Evolutionary conservation across 2,797 vertebrate species (phyloP), one percentile per base, ranked within the genome.

Genomic region (Phoebastria nigripes): DNA sequence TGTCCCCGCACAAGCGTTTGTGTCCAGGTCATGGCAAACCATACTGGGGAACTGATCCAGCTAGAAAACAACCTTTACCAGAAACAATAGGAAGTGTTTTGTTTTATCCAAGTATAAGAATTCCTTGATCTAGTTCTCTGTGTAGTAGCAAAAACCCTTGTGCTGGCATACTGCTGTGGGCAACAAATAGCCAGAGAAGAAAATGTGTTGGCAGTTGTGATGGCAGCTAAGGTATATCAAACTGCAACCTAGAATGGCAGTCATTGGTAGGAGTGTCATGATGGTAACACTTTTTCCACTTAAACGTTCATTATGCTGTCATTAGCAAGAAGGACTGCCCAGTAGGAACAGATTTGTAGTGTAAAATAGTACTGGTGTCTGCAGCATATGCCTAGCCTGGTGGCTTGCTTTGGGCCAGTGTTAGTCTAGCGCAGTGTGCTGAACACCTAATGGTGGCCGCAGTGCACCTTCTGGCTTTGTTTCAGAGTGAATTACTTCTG

Each of bases 81-180:
- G 77, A 67, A 86, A 80, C 47, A 66, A 81, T 78, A 82, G 42
- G 20, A 94, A 87, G n/a, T 33, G 46, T 58, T 85, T 65, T 89
- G 63, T 1, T 51, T 86, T 51, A 69, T 82, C 58, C 33, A 77
- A 6, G 73, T 73, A 28, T 39, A 82, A 87, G 79, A 84, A 69
- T 54, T 87, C 35, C 78, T 89, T 90, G 62, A 65, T 92, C 47
- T 77, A 29, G 22, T 81, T 93, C 49, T 83, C 28, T 55, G 41
- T 46, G 61, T 54, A 61, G 67, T 61, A 84, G 58, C 62, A 84
- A 84, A 84, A 29, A 1, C 65, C 66, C 62, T 93, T 87, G 52
- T 65, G 51, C 83, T 90, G 91, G 44, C 86, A 10, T 70, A 37
- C 31, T 87, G 77, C 84, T 42, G 20, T 31, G 55, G 73, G 39